Evolutionary conservation across 2,797 vertebrate species (phyloP).

Genomic region (Spinus olivaceus): DNA sequence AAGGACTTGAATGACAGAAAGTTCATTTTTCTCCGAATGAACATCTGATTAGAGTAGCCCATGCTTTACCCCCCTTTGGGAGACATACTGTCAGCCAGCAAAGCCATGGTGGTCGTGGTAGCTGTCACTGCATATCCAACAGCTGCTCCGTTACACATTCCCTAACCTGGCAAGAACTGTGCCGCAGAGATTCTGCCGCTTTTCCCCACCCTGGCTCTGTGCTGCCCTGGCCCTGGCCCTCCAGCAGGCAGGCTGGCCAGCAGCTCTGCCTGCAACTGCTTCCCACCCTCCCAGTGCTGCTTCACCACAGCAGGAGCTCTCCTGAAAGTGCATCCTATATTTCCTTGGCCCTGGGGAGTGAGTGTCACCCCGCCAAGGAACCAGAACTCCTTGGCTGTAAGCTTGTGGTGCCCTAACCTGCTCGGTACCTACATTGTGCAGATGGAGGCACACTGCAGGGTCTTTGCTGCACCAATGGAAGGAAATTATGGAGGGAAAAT

Average conservation of each 20-base stretch:
- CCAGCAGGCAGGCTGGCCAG: background rate
- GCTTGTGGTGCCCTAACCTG: background rate
- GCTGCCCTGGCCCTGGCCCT: background rate
- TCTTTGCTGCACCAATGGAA: background rate
- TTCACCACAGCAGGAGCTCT: background rate
- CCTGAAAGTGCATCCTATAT: background rate
- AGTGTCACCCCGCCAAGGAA: background rate
- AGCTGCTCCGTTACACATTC: constrained; percentile 56
- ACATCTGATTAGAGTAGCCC: constrained; percentile 63
- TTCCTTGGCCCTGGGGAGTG: background rate
- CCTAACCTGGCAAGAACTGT: constrained; percentile 30
- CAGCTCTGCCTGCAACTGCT: constrained; percentile 10
- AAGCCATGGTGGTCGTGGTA: constrained; percentile 43
- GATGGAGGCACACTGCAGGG: background rate
- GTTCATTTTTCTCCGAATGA: constrained; percentile 59
- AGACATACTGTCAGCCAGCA: constrained; percentile 60
- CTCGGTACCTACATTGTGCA: background rate
- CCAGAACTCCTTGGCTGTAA: background rate
- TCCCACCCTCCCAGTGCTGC: background rate
- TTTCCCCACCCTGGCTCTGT: background rate
- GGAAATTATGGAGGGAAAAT: background rate
- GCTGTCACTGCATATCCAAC: constrained; percentile 60
- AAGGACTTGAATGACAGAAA: constrained; percentile 58
- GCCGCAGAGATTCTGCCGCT: background rate
- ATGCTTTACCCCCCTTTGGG: constrained; percentile 51